Percentiles rank a stretch among this genome's conserved stretches.
Evolutionary conservation across 2,113 vertebrate species (phyloP).

Genomic region (Bos indicus): DNA sequence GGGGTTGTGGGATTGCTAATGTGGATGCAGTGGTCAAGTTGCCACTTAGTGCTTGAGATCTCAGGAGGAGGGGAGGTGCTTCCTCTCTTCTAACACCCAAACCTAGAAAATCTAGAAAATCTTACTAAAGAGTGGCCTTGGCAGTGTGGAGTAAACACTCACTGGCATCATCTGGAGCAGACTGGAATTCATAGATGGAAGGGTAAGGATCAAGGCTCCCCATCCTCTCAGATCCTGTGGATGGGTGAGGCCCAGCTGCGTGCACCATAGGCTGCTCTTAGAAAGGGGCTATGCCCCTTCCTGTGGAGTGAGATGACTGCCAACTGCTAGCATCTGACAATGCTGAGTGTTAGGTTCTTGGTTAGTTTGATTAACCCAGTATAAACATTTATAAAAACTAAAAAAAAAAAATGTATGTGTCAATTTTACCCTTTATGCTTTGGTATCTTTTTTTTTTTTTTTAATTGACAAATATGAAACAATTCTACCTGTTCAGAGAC

Average conservation of each 20-base stretch:
- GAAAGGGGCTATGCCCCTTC: neutral
- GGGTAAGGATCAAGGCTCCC: neutral
- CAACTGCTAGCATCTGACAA: neutral
- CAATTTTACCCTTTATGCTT: neutral
- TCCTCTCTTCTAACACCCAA: neutral
- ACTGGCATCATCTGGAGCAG: neutral
- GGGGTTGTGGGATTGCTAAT: neutral
- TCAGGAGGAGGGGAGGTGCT: neutral
- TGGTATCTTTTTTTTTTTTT: neutral
- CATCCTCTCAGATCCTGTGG: neutral
- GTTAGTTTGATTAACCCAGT: neutral
- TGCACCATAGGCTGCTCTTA: neutral
- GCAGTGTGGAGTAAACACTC: neutral
- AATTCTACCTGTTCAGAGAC: neutral
- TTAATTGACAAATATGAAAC: neutral
- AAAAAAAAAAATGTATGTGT: neutral
- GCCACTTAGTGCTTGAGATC: neutral
- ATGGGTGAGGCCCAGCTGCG: neutral
- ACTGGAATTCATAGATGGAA: neutral
- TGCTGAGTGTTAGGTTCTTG: neutral
- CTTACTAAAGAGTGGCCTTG: neutral
- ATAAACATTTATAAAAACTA: neutral
- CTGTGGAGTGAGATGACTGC: neutral
- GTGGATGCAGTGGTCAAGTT: neutral
- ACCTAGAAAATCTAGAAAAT: neutral